Percentiles rank a stretch among this genome's conserved stretches.
phyloP scores from a whole-genome alignment of 2,113 vertebrate genomes.

The Cichladusa arquata region DNA sequence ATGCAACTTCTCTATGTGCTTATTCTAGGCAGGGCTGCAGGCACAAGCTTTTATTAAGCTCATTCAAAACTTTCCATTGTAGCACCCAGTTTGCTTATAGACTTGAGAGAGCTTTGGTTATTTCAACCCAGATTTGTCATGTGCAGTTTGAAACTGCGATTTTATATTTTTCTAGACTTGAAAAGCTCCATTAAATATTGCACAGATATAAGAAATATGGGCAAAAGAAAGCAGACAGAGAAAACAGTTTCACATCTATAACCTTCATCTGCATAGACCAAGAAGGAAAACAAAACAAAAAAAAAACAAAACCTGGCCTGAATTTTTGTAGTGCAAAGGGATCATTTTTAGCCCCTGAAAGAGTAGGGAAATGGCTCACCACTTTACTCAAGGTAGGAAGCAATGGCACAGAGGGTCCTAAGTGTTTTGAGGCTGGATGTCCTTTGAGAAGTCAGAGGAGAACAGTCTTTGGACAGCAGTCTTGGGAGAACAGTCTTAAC shows the following conservation, averaged over 20 bases:
- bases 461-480: not conserved
- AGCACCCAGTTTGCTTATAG: not conserved
- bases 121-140: not conserved
- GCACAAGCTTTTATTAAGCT: conserved; percentile 25
- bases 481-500: not conserved
- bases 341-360: not conserved
- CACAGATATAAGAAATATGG: not conserved
- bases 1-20: not conserved
- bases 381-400: not conserved
- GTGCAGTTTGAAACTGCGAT: not conserved
- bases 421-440: not conserved
- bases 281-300: not conserved
- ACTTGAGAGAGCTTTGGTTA: conserved; percentile 21
- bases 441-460: not conserved
- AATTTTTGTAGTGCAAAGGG: not conserved
- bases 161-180: not conserved
- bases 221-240: not conserved
- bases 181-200: not conserved
- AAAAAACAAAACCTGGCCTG: not conserved
- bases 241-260: not conserved
- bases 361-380: not conserved
- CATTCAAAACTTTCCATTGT: not conserved
- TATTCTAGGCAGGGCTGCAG: conserved; percentile 3
- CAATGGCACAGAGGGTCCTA: not conserved
- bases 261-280: not conserved